These are phyloP conservation scores for Pungitius pungitius DNA, from an alignment of 2,113 vertebrate species.

Conservation along the genomic window DNA sequence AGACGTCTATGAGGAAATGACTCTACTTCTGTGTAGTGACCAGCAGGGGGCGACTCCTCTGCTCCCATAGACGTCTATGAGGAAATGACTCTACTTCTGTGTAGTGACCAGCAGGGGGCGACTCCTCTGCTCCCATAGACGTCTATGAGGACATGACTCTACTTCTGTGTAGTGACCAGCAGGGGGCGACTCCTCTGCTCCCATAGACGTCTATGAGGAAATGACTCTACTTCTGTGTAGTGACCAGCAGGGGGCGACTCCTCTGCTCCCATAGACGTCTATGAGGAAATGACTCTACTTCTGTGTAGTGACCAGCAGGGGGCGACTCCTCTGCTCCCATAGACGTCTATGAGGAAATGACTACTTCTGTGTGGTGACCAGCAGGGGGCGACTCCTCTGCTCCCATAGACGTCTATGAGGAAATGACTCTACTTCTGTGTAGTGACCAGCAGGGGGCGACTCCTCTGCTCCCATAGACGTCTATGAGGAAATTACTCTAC, in stretches of 20 bases:
- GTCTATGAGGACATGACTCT: too few relatives aligned
- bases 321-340: background rate
- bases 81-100: background rate
- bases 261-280: background rate
- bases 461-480: background rate
- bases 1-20: background rate
- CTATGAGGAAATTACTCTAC: too few relatives aligned
- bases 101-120: background rate
- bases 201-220: background rate
- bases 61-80: background rate
- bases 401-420: background rate
- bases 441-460: background rate
- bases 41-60: background rate
- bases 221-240: background rate
- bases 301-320: background rate
- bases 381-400: background rate
- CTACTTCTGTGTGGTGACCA: background rate
- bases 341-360: background rate
- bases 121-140: background rate
- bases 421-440: background rate
- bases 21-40: background rate
- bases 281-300: background rate
- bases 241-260: background rate
- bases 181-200: background rate
- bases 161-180: background rate